Conservation (phyloP, 2,113 vertebrate genomes). For the Paramisgurnus dabryanus region DNA sequence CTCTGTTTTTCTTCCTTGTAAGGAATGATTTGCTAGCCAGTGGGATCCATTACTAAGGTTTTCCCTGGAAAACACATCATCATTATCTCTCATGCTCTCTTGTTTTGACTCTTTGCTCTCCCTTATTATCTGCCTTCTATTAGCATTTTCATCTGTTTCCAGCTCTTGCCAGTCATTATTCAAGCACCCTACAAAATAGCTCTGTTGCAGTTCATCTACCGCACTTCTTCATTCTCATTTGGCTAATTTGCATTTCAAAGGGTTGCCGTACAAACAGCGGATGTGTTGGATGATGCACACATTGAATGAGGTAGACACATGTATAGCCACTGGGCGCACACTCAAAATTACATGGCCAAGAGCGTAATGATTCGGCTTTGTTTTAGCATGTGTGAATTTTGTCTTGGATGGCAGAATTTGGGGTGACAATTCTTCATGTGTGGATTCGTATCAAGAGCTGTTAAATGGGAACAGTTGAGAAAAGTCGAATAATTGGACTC, state of each 20-base stretch:
- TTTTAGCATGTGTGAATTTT: neutral
- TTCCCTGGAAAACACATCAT: conserved; percentile 46
- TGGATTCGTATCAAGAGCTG: neutral
- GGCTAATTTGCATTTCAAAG: conserved; percentile 25
- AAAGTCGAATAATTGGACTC: conserved; percentile 19
- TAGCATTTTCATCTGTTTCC: neutral
- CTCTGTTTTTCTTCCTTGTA: conserved; percentile 48
- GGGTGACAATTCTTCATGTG: neutral
- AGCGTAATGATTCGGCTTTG: neutral
- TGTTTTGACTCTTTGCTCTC: conserved; percentile 16
- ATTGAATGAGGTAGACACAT: conserved; percentile 9
- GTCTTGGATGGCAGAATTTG: neutral
- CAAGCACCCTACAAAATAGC: neutral
- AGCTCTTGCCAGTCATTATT: neutral
- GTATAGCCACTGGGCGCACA: neutral
- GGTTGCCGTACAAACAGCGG: neutral
- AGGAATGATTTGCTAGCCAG: conserved; percentile 18
- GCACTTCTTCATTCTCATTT: neutral
- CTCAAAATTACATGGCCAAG: neutral
- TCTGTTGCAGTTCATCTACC: neutral
- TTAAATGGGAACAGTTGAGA: conserved; percentile 29
- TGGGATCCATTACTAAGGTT: conserved; percentile 32
- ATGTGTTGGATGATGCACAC: conserved; percentile 22
- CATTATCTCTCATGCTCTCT: conserved; percentile 17
- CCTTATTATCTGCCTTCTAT: neutral